phyloP scores from a whole-genome alignment of 2,113 vertebrate species.

The Sakesphorus luctuosus region DNA sequence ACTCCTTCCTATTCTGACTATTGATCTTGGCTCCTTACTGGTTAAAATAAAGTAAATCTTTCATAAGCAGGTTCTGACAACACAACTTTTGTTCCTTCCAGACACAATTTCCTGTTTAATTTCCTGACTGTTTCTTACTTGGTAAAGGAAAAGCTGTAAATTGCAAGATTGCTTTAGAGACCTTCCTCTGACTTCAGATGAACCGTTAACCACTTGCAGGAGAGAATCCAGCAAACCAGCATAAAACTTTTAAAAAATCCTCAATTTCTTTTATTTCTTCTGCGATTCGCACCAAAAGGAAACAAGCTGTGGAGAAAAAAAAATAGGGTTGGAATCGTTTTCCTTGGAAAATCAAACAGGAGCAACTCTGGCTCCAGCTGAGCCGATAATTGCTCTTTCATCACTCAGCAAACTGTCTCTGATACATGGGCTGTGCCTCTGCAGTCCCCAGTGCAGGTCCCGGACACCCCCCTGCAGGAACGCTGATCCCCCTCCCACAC shows the following conservation, averaged over 20 bases:
- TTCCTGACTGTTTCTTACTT: conserved; percentile 54
- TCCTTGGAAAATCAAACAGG: neutral
- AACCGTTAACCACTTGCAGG: neutral
- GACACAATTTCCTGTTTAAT: conserved; percentile 69
- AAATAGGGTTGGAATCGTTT: neutral
- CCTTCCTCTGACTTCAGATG: conserved; percentile 26
- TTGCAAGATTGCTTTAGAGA: conserved; percentile 28
- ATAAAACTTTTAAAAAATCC: neutral
- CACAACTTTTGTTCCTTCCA: conserved; percentile 50
- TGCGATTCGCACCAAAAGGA: rapidly evolving
- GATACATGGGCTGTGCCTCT: rapidly evolving
- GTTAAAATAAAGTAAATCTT: conserved; percentile 56
- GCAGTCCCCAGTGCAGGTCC: rapidly evolving
- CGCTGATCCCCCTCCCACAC: rapidly evolving
- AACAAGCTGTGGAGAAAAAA: neutral
- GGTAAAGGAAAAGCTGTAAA: conserved; percentile 56
- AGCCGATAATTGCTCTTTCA: neutral
- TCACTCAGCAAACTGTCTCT: neutral
- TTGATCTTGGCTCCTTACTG: conserved; percentile 45
- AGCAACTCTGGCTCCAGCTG: neutral
- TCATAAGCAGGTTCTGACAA: conserved; percentile 41
- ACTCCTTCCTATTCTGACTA: conserved; percentile 27
- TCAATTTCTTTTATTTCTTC: neutral
- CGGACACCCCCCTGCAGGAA: rapidly evolving
- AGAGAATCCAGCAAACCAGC: neutral